A percentile compares a stretch with the other conserved stretches of the same genome.
Evolutionary conservation across 92 coral and sea anemone genomes (phyloP).

Genomic region (Anthopleura xanthogrammica): DNA sequence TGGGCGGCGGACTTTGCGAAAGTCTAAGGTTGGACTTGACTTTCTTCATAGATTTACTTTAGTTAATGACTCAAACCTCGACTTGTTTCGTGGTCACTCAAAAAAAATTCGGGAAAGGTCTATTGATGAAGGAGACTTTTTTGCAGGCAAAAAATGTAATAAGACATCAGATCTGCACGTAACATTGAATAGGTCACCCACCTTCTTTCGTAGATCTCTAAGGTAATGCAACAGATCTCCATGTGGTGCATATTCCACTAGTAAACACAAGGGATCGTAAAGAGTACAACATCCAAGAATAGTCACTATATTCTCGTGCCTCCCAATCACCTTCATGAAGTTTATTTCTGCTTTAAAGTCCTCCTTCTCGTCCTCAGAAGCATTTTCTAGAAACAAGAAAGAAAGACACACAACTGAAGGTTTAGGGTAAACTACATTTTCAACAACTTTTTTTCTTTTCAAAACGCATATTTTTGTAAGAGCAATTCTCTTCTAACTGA

Average conservation of each 20-base stretch:
- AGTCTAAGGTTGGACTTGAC: too few relatives aligned
- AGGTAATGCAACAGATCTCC: conserved; percentile 83
- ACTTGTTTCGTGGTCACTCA: too few relatives aligned
- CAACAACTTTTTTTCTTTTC: too few relatives aligned
- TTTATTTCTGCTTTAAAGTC: conserved; percentile 90
- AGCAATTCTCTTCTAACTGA: too few relatives aligned
- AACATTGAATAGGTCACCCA: background rate
- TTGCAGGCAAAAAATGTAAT: too few relatives aligned
- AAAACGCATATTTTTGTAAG: too few relatives aligned
- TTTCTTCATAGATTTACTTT: too few relatives aligned
- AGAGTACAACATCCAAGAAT: conserved; percentile 94
- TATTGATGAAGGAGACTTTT: too few relatives aligned
- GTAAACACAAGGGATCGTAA: conserved; percentile 77
- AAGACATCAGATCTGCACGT: background rate
- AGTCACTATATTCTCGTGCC: conserved; percentile 81
- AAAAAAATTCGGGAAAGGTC: too few relatives aligned
- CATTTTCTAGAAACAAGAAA: conserved; percentile 56
- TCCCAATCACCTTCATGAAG: conserved; percentile 91
- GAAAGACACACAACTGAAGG: background rate
- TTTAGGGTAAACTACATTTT: too few relatives aligned
- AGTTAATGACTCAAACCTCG: too few relatives aligned
- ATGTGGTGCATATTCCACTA: conserved; percentile 87
- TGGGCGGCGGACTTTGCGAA: too few relatives aligned
- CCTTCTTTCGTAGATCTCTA: conserved; percentile 77
- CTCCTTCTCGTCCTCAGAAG: conserved; percentile 74